Conservation (phyloP, 2,113 vertebrate genomes). For the Erythrocebus patas region DNA sequence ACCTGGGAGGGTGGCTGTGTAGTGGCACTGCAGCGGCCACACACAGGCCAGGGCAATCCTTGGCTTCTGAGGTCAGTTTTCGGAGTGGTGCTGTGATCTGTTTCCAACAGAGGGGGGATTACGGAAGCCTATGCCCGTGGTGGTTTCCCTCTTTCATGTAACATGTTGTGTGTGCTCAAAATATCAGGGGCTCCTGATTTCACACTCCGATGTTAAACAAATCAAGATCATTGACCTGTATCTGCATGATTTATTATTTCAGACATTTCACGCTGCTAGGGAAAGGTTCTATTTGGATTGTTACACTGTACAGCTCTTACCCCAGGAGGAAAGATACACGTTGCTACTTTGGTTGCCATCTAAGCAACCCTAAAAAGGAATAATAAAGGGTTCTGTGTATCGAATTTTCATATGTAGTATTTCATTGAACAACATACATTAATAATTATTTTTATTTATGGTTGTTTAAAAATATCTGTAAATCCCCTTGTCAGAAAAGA, state of each 20-base stretch:
- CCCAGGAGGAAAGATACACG: neutral
- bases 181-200: neutral
- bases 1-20: neutral
- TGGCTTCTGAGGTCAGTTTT: neutral
- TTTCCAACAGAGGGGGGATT: neutral
- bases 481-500: neutral
- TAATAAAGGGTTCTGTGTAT: neutral
- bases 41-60: neutral
- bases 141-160: neutral
- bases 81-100: too few relatives aligned
- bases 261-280: neutral
- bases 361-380: neutral
- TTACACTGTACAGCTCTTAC: neutral
- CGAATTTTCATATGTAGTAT: neutral
- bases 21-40: rapidly evolving
- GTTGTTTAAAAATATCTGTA: neutral
- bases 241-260: neutral
- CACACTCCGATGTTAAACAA: neutral
- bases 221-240: neutral
- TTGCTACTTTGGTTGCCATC: neutral
- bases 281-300: neutral
- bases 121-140: rapidly evolving
- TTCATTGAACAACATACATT: neutral
- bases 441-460: neutral
- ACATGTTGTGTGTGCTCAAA: neutral